Base-by-base conservation (phyloP, 2,888 invertebrate species). In the Drosophila dives region DNA sequence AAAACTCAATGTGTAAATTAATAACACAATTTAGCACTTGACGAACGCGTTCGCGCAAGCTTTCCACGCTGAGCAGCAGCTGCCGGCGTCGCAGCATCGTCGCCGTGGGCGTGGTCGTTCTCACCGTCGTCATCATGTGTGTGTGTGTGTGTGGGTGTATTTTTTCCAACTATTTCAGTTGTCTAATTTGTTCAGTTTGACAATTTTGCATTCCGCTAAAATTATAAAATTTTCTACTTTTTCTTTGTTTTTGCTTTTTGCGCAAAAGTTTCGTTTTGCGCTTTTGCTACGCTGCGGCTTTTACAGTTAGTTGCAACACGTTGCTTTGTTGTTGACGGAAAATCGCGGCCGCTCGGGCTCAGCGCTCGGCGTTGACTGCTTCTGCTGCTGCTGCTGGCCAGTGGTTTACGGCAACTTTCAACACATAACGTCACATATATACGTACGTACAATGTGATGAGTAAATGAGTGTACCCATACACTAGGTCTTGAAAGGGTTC, bases 1-100 rank as follows among this genome's bases (percentile, higher is more conserved):
- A 90, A 90, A 93, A 92, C 80, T 93, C 93, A 82, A 93, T 93
- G 86, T 93, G 93, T 83, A 93, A 91, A 91, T 92, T 93, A 86
- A 93, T 92, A 78, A 93, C 93, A 91, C 93, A 92, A 87, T 92
- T 91, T 76, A 93, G 82, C 87, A 92, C 91, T 91, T 92, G 92
- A 80, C 89, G 92, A 61, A 92, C 92, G 66, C 91, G 91, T 81
- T 83, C 90, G 77, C 92, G 92, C 74, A 93, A 85, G 76, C 90
- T 92, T 77, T 93, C 93, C 56, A 93, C 90, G 76, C 80, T 92
- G 84, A 85, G 81, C 76, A 92, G 86, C 64, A 90, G 74, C 58
- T 86, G 84, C 23, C 89, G 75, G 61, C 91, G 91, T 63, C 83
- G 87, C 74, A 87, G 89, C 83, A 91, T 36, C 38, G 56, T 69